Evolutionary conservation across 2,797 vertebrate species (phyloP).

Genomic region (Bucorvus abyssinicus): DNA sequence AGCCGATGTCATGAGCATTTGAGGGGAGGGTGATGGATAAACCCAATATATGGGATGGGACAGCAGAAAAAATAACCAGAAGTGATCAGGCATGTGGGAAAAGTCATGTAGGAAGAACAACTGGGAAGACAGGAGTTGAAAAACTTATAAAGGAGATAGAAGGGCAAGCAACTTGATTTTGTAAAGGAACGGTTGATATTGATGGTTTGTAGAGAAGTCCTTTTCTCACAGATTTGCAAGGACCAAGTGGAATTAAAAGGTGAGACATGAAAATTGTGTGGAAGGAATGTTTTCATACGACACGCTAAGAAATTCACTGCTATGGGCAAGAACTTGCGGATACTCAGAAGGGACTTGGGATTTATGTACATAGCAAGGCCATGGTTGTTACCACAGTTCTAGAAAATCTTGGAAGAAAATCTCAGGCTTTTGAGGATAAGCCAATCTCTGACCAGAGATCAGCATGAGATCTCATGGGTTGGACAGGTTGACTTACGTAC

Average conservation of each 20-base stretch:
- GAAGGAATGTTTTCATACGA: background rate
- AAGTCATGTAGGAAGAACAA: background rate
- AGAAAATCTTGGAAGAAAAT: background rate
- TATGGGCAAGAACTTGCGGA: background rate
- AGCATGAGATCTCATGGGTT: background rate
- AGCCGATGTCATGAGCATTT: background rate
- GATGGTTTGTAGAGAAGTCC: background rate
- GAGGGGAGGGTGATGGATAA: background rate
- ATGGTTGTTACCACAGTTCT: background rate
- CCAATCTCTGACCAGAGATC: background rate
- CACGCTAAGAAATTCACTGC: background rate
- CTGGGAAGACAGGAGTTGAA: background rate
- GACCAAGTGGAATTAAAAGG: background rate
- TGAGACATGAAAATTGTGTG: background rate
- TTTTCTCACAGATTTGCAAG: background rate
- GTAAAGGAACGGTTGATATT: background rate
- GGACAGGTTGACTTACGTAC: background rate
- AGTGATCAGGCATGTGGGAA: background rate
- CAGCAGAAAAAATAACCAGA: background rate
- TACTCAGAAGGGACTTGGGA: background rate
- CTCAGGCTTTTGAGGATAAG: background rate
- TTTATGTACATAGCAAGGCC: background rate
- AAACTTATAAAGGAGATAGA: background rate
- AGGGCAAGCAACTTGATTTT: background rate
- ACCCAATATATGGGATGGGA: background rate